Base-by-base conservation (phyloP, 2,797 vertebrate species). In the Lagorchestes hirsutus region DNA sequence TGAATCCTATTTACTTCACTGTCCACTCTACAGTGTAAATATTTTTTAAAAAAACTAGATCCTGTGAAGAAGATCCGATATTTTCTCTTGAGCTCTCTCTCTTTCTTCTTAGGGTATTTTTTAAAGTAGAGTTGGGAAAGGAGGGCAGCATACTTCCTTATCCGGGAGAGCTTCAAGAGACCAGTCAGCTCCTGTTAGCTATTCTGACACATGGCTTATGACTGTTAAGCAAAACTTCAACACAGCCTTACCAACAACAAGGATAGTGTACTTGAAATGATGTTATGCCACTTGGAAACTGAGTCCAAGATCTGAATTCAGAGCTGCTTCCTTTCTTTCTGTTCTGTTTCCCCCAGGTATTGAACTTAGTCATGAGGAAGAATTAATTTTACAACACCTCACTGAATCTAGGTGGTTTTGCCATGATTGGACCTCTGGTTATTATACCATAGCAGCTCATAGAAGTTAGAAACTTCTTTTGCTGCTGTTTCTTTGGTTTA, bases 171-270 rank as follows among this genome's bases (percentile, higher is more conserved):
- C 40, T 87, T 87, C 91, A 96, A 98, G 96, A 97, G 92, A 97
- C 98, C 97, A 98, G 99, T 98, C 99, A 99, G 98, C 98, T 99
- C 98, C 98, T 98, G 93, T 96, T 98, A 97, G 96, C 98, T 97
- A 97, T 98, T 98, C 97, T 98, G 99, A 98, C 96, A 98, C 97
- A 98, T 57, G 99, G 99, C 99, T 98, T 93, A 97, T 98, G 99
- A 99, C 99, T 99, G 99, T 99, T 99, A 99, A 8, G 96, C 98
- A 98, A 97, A 98, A 98, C 97, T 98, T 98, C 98, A 99, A 98
- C 99, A 98, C 98, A 98, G 99, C 98, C 97, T 99, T 98, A 99
- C 93, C 97, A 98, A 98, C 97, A 98, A 98, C 98, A 98, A 98
- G 97, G 97, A 98, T 97, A 98, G 97, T 99, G 97, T 98, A 97